A percentile compares a stretch with the other conserved stretches of the same genome.
Evolutionary conservation across 2,888 invertebrate species (phyloP).

Genomic region (Cerceris rybyensis): DNA sequence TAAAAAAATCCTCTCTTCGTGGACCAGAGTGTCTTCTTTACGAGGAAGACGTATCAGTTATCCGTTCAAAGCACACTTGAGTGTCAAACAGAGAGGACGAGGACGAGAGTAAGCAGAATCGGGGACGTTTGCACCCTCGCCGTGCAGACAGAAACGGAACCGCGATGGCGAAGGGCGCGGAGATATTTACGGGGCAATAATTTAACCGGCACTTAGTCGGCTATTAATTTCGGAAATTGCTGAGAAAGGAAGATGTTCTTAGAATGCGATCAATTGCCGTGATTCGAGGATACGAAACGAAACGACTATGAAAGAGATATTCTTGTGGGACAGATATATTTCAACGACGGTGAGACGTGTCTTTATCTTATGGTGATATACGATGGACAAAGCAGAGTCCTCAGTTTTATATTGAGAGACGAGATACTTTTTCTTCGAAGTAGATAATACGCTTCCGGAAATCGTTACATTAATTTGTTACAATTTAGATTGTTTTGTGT

Average conservation of each 20-base stretch:
- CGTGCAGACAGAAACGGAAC: constrained; percentile 63
- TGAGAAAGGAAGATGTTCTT: constrained; percentile 76
- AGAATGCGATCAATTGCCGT: constrained; percentile 50
- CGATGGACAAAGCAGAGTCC: too few species aligned
- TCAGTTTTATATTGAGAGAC: too few species aligned
- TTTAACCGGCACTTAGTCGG: constrained; percentile 81
- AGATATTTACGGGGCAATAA: constrained; percentile 82
- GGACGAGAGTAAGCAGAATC: constrained; percentile 57
- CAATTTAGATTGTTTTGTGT: too few species aligned
- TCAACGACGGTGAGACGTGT: background rate
- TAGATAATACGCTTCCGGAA: too few species aligned
- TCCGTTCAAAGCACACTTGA: constrained; percentile 5
- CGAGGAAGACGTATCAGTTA: constrained; percentile 23
- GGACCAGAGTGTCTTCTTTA: background rate
- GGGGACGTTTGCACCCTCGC: constrained; percentile 61
- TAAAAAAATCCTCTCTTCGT: background rate
- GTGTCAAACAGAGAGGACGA: constrained; percentile 34
- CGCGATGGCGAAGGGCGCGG: constrained; percentile 72
- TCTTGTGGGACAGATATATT: background rate
- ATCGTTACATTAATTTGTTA: too few species aligned
- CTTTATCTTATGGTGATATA: too few species aligned
- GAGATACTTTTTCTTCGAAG: too few species aligned
- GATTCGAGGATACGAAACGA: constrained; percentile 30
- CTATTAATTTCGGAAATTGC: constrained; percentile 82
- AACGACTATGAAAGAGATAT: background rate